Base-by-base conservation (phyloP, 2,113 vertebrate genomes). In the Trematomus loennbergii region DNA sequence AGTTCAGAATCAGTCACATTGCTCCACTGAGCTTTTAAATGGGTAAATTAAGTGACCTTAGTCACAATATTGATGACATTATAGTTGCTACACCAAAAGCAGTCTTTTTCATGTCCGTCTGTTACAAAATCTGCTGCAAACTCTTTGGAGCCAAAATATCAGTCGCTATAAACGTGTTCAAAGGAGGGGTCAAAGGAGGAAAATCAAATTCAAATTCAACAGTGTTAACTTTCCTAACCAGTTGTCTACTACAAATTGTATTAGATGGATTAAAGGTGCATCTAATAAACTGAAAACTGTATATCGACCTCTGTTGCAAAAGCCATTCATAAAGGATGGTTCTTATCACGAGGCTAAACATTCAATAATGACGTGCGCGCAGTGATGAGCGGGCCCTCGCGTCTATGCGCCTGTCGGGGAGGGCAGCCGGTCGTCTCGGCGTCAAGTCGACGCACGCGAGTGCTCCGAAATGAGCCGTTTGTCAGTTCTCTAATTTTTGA, bases 11-110 rank as follows among this genome's bases (percentile, higher is more conserved):
- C 29, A 20, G 49, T 60, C 70, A 9, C 22, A 16, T 16, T 15
- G 13, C 33, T 54, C 36, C 46, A 43, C 33, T 66, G 10, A 18
- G 17, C 9, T 6, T 17, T 43, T 1, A 3, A 67, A 33, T 12
- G 57, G 29, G 3, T 13, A 57, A 70, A 86, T 62, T 57, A 18
- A 65, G 29, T 48, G 45, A 72, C 54, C 18, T 58, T 49, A 36
- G 8, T 49, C n/a, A 33, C 33, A 72, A 40, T 48, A 48, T 62
- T 79, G 9, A 12, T 43, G 29, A 57, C 16, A 29, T 20, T 18
- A 57, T 54, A 22, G n/a, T 54, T 50, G 8, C 36, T 40, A 40
- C 0, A 1, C 5, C 36, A 40, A 40, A 40, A 40, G 7, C 36
- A 40, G 36, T 40, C 36, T 40, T 40, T 0, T 40, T 8, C 7